These are phyloP conservation scores for Alectoris magna DNA, from an alignment of 2,797 vertebrate genomes.

Conservation along the genomic window DNA sequence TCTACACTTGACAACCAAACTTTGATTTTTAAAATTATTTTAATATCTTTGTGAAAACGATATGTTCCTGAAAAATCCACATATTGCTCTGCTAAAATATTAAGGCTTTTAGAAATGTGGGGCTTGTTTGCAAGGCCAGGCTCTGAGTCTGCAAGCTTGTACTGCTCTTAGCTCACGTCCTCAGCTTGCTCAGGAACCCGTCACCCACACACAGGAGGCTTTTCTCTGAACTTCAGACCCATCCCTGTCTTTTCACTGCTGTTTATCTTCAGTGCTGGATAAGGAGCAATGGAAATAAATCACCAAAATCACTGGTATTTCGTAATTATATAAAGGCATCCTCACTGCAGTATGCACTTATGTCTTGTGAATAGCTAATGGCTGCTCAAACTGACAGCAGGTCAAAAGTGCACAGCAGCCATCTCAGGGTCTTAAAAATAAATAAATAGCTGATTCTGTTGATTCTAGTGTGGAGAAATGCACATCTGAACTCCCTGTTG, in stretches of 20 bases:
- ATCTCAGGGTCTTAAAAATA: background rate
- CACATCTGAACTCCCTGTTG: constrained; percentile 33
- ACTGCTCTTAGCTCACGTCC: background rate
- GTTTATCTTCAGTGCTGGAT: background rate
- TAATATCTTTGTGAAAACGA: background rate
- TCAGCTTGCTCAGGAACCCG: background rate
- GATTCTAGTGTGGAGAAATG: background rate
- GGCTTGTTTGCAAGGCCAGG: background rate
- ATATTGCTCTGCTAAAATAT: background rate
- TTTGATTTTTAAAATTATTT: background rate
- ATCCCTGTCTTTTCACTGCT: background rate
- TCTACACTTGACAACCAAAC: background rate
- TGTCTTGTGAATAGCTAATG: background rate
- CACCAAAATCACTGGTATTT: background rate
- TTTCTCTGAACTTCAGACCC: background rate
- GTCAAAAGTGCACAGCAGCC: constrained; percentile 40
- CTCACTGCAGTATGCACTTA: background rate
- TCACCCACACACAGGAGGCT: background rate
- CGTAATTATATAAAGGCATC: background rate
- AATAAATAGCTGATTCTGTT: constrained; percentile 4
- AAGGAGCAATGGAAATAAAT: background rate
- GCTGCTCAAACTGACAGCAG: background rate
- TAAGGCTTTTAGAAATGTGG: background rate
- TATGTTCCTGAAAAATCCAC: background rate
- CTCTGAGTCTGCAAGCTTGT: background rate